These are phyloP conservation scores for Schizotus pectinicornis DNA, from an alignment of 2,888 invertebrate species.

Conservation along the genomic window DNA sequence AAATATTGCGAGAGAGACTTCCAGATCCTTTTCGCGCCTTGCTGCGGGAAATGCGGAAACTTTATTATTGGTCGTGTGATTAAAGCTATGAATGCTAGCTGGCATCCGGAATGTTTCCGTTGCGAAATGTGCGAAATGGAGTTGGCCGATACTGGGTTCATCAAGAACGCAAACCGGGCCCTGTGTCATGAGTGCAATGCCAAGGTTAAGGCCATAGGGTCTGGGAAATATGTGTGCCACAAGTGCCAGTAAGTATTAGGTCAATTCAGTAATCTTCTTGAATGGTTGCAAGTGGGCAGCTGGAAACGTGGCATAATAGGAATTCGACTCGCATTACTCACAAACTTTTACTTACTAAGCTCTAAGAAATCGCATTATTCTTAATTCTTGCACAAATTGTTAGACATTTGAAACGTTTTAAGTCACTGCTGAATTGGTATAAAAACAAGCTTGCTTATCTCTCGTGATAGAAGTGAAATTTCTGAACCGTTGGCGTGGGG, in stretches of 20 bases:
- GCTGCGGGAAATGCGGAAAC: slow-evolving; percentile 79
- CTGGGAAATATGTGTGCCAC: slow-evolving; percentile 96
- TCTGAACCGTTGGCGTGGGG: no score
- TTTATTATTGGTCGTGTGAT: slow-evolving; percentile 99
- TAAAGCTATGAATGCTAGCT: slow-evolving; percentile 98
- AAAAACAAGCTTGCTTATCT: no score
- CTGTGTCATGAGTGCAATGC: slow-evolving; percentile 98
- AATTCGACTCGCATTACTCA: no score
- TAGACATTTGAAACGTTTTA: no score
- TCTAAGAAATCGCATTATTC: no score
- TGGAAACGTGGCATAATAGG: no score
- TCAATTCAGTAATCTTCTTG: no score
- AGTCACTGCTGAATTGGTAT: no score
- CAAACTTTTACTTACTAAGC: no score
- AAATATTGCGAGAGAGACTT: slow-evolving; percentile 99
- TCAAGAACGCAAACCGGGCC: slow-evolving; percentile 85
- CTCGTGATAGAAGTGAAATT: no score
- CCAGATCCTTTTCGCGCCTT: slow-evolving; percentile 88
- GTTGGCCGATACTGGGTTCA: slow-evolving; percentile 96
- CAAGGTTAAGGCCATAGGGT: slow-evolving; percentile 90
- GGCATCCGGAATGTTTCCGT: slow-evolving; percentile 98
- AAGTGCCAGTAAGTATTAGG: slow-evolving; percentile 88
- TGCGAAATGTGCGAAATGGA: slow-evolving; percentile 93
- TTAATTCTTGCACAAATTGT: no score
- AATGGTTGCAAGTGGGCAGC: no score